These are phyloP conservation scores for Oenanthe oenanthe DNA, from an alignment of 2,113 vertebrate species.

Conservation along the genomic window DNA sequence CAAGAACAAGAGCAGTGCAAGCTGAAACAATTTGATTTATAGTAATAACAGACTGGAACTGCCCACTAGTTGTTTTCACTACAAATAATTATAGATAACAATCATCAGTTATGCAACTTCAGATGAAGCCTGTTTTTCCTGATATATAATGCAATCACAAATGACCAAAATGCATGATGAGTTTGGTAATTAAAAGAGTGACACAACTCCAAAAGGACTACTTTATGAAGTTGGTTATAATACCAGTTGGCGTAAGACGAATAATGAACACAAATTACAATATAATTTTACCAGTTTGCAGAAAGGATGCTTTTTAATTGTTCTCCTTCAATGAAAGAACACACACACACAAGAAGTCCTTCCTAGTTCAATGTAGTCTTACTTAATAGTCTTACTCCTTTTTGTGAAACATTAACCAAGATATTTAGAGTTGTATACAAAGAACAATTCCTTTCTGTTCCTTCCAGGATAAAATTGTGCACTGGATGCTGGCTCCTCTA, in stretches of 20 bases:
- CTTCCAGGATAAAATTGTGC: neutral
- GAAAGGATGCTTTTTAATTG: conserved; percentile 9
- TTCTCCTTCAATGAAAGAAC: neutral
- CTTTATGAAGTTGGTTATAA: conserved; percentile 15
- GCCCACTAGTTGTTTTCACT: conserved; percentile 18
- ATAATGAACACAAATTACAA: neutral
- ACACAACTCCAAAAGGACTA: conserved; percentile 26
- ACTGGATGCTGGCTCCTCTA: neutral
- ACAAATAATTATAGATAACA: neutral
- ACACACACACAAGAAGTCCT: neutral
- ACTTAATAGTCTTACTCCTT: neutral
- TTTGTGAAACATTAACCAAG: neutral
- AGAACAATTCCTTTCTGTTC: neutral
- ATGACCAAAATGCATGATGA: conserved; percentile 17
- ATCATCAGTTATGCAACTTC: conserved; percentile 8
- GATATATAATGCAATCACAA: neutral
- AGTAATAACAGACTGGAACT: conserved; percentile 15
- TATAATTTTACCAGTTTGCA: neutral
- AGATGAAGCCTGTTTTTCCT: conserved; percentile 5
- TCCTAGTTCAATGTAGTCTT: neutral
- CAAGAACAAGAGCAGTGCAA: conserved; percentile 14
- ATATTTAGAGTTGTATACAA: neutral
- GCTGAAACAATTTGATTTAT: conserved; percentile 33
- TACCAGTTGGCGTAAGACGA: neutral
- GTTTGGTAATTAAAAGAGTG: conserved; percentile 46